These are phyloP conservation scores for Sinonovacula constricta DNA, from an alignment of 1,140 invertebrate species.

Conservation along the genomic window DNA sequence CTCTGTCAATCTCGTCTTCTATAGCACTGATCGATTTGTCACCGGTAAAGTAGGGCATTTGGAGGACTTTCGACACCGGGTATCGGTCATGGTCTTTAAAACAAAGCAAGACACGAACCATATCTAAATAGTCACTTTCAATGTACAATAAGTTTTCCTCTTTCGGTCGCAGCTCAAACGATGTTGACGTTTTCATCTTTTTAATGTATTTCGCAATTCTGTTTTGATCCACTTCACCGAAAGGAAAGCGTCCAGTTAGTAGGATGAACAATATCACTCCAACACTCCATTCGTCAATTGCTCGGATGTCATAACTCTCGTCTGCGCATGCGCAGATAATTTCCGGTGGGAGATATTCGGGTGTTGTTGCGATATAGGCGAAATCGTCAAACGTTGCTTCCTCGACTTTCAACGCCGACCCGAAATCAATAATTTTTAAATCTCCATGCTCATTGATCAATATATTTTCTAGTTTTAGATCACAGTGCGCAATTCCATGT, in stretches of 20 bases:
- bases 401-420: constrained; percentile 21
- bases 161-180: constrained; percentile 26
- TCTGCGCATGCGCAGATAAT: constrained; percentile 30
- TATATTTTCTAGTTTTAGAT: constrained; percentile 48
- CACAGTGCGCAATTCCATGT: constrained; percentile 38
- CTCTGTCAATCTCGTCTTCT: constrained; percentile 39
- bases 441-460: not conserved
- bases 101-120: constrained; percentile 17
- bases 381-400: constrained; percentile 45
- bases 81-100: constrained; percentile 22
- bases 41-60: constrained; percentile 26
- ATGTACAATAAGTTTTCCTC: constrained; percentile 39
- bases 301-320: constrained; percentile 43
- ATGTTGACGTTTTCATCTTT: constrained; percentile 29
- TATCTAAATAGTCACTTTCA: constrained; percentile 34
- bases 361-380: constrained; percentile 43
- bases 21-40: constrained; percentile 14
- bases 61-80: constrained; percentile 23
- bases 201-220: constrained; percentile 44
- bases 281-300: constrained; percentile 46
- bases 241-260: constrained; percentile 43
- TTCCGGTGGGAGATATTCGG: constrained; percentile 46
- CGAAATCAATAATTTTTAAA: constrained; percentile 42
- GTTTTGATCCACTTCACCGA: constrained; percentile 34
- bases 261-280: constrained; percentile 42